Conservation (phyloP, 1,140 invertebrate species). For the Drosophila sp. region DNA sequence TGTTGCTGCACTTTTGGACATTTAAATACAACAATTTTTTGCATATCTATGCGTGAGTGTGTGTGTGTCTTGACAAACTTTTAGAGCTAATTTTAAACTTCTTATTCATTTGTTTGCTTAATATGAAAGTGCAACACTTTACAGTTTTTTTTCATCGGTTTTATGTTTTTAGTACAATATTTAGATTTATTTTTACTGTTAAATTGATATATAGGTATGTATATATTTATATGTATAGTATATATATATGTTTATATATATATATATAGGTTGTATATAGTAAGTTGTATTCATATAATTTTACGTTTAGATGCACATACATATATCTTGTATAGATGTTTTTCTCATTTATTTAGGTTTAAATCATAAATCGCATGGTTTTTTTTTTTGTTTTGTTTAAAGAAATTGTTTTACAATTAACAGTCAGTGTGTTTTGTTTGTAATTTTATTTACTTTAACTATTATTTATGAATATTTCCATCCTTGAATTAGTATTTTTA, state of each 20-base stretch:
- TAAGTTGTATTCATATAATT: conserved; percentile 53
- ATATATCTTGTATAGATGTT: conserved; percentile 53
- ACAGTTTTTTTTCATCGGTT: conserved; percentile 34
- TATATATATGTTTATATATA: conserved; percentile 50
- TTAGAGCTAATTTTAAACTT: conserved; percentile 50
- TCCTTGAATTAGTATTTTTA: conserved; percentile 52
- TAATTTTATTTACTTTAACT: conserved; percentile 58
- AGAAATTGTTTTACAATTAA: conserved; percentile 83
- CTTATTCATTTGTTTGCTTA: conserved; percentile 38
- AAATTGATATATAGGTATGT: conserved; percentile 72
- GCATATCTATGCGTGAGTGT: conserved; percentile 10
- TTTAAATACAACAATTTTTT: conserved; percentile 41
- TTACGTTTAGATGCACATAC: conserved; percentile 73
- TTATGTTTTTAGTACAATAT: conserved; percentile 72
- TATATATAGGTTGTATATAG: conserved; percentile 76
- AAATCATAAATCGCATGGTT: conserved; percentile 68
- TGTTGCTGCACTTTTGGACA: conserved; percentile 40
- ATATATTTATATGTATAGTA: conserved; percentile 73
- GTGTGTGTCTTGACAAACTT: conserved; percentile 39
- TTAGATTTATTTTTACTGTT: conserved; percentile 80
- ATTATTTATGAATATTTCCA: conserved; percentile 54
- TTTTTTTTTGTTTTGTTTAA: conserved; percentile 54
- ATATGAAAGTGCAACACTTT: conserved; percentile 71
- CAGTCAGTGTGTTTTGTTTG: conserved; percentile 76
- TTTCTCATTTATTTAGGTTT: conserved; percentile 60